Conservation (phyloP, 2,113 vertebrate species). For the Mesoclemmys tuberculata region DNA sequence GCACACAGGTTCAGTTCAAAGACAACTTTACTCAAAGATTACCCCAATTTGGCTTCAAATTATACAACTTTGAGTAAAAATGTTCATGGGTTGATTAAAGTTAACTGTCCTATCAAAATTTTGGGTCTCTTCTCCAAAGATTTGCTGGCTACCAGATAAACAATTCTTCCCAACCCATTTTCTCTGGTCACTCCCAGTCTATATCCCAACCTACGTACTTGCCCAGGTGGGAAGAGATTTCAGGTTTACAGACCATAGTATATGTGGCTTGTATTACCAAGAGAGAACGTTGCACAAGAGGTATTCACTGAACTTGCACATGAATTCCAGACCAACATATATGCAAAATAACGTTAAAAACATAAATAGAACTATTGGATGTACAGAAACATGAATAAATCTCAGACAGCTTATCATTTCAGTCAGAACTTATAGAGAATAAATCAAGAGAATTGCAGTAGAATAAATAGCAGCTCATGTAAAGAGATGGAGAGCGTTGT, state of each 20-base stretch:
- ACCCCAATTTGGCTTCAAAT: neutral
- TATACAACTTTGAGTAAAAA: neutral
- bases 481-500: neutral
- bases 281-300: neutral
- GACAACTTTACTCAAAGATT: neutral
- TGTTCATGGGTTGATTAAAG: neutral
- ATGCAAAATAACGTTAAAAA: neutral
- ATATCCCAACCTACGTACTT: neutral
- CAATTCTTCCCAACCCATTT: neutral
- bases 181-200: neutral
- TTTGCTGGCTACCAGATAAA: neutral
- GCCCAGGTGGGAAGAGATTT: neutral
- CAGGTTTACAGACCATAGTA: accelerated
- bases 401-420: neutral
- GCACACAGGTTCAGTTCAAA: neutral
- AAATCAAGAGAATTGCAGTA: neutral
- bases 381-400: accelerated
- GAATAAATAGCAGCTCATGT: accelerated
- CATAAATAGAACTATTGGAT: neutral
- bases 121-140: neutral
- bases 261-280: accelerated
- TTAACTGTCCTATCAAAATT: neutral
- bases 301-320: neutral
- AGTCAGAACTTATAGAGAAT: neutral
- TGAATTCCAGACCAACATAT: accelerated